These are phyloP conservation scores for Nycticorax nycticorax DNA, from an alignment of 2,113 vertebrate species.

Conservation along the genomic window DNA sequence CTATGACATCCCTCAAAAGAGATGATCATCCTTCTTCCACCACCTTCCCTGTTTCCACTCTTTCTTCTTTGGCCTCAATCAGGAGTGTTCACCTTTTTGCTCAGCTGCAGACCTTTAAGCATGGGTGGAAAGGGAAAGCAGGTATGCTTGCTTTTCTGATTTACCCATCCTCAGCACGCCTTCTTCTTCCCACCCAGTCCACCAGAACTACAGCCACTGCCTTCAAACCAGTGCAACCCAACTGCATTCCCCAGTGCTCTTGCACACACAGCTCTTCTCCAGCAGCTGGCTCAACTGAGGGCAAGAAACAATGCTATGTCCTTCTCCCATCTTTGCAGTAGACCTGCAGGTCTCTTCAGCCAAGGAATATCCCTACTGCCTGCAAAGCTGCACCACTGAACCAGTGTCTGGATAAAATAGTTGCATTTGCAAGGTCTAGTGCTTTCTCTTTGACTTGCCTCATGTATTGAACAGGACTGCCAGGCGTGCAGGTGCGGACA, in stretches of 20 bases:
- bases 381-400: background rate
- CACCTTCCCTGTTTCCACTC: background rate
- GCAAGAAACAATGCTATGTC: background rate
- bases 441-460: background rate
- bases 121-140: background rate
- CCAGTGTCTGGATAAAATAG: background rate
- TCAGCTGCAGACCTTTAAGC: background rate
- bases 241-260: background rate
- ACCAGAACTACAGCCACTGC: background rate
- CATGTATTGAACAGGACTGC: background rate
- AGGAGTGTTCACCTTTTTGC: background rate
- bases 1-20: background rate
- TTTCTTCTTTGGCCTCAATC: background rate
- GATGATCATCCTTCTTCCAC: background rate
- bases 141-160: background rate
- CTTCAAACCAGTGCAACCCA: background rate
- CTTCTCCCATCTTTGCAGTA: background rate
- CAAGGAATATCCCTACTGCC: background rate
- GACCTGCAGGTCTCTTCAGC: background rate
- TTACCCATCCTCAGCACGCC: background rate
- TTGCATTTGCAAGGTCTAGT: background rate
- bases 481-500: slow-evolving; percentile 17
- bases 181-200: background rate
- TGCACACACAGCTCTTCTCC: background rate
- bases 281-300: background rate